A percentile compares a stretch with the other conserved stretches of the same genome.
Conservation (phyloP, 2,888 invertebrate genomes). For the Bimastos eiseni region DNA sequence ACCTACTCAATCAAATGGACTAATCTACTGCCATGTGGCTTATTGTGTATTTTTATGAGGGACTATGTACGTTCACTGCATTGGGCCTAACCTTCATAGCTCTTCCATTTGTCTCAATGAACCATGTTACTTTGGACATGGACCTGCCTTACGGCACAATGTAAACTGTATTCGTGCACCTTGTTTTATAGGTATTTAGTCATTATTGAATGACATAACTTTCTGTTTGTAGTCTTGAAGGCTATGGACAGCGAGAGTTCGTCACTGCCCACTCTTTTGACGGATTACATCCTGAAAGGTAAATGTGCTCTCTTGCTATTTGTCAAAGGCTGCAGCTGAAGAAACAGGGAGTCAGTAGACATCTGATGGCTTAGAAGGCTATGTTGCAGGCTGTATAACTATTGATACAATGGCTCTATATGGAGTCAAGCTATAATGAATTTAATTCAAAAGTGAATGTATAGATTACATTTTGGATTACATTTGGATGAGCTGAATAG, state of each 20-base stretch:
- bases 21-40: no score
- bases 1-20: no score
- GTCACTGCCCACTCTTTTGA: constrained; percentile 92
- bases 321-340: not conserved
- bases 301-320: not conserved
- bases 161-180: not conserved
- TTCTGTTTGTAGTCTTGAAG: constrained; percentile 78
- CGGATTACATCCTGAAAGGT: constrained; percentile 95
- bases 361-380: not conserved
- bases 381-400: not conserved
- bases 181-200: not conserved
- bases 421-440: no score
- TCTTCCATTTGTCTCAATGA: no score
- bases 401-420: no score
- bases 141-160: not conserved
- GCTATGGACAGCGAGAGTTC: constrained; percentile 98
- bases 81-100: no score
- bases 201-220: not conserved
- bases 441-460: not conserved
- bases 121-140: not conserved
- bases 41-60: no score
- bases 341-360: not conserved
- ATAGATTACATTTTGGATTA: no score
- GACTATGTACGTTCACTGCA: no score
- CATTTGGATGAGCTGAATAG: not conserved